phyloP scores from a whole-genome alignment of 2,113 vertebrate species.

The Chaetura pelagica region DNA sequence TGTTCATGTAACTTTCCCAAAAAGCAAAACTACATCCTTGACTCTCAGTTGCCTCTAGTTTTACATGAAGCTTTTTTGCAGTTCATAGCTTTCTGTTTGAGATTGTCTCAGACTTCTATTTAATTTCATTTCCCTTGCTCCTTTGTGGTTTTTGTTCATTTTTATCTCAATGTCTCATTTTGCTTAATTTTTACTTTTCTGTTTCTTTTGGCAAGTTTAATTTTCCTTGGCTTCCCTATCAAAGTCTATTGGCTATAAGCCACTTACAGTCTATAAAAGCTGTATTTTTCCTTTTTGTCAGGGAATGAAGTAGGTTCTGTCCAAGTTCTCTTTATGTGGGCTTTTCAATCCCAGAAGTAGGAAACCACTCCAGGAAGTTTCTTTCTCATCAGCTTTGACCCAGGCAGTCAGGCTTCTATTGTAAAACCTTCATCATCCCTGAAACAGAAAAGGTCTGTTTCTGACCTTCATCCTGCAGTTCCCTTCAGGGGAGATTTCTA shows the following conservation, averaged over 20 bases:
- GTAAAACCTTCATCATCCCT: not conserved
- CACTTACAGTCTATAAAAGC: not conserved
- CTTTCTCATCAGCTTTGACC: slow-evolving; percentile 8
- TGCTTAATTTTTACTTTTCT: not conserved
- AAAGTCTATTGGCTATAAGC: not conserved
- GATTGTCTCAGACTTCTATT: not conserved
- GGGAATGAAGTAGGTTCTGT: not conserved
- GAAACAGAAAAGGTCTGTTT: not conserved
- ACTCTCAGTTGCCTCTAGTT: not conserved
- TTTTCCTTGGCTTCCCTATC: not conserved
- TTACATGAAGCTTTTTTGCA: not conserved
- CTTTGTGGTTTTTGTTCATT: not conserved
- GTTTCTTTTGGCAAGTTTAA: not conserved
- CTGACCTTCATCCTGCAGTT: slow-evolving; percentile 34
- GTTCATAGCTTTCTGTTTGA: not conserved
- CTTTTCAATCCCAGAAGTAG: slow-evolving; percentile 6
- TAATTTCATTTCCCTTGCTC: not conserved
- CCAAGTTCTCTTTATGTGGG: not conserved
- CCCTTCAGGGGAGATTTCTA: slow-evolving; percentile 18
- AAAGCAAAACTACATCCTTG: not conserved
- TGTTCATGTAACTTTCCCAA: not conserved
- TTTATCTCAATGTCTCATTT: not conserved
- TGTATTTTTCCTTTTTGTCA: not conserved
- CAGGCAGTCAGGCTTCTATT: not conserved
- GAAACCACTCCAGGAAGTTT: slow-evolving; percentile 36